phyloP scores from a whole-genome alignment of 1,140 invertebrate species.

The Drusus annulatus region DNA sequence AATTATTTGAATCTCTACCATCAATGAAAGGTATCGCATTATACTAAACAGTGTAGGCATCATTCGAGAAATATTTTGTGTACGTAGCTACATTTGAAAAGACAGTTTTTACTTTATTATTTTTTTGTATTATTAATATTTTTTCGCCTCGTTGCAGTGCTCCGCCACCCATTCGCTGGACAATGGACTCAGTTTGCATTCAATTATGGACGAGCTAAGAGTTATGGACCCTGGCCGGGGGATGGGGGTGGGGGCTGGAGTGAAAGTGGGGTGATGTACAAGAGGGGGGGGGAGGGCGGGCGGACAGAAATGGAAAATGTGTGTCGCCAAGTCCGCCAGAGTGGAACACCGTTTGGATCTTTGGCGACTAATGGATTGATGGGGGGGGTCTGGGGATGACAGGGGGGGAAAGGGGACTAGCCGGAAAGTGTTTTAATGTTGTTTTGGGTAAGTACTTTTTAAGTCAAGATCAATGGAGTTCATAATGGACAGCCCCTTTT shows the following conservation, averaged over 20 bases:
- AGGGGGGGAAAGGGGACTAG: conserved; percentile 6
- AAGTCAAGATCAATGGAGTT: not conserved
- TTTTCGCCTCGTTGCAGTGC: conserved; percentile 31
- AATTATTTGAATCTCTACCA: too few species aligned
- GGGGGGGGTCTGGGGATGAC: conserved; percentile 47
- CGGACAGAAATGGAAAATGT: conserved; percentile 59
- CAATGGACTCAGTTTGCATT: conserved; percentile 60
- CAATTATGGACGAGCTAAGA: conserved; percentile 60
- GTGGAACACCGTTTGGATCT: conserved; percentile 59
- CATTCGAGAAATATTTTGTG: too few species aligned
- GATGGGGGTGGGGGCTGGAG: conserved; percentile 6
- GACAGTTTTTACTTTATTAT: not conserved
- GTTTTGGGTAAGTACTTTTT: too few species aligned
- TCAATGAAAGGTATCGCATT: too few species aligned
- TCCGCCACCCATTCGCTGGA: conserved; percentile 50
- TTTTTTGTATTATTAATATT: too few species aligned
- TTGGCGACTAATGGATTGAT: conserved; percentile 60
- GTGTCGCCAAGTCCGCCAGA: conserved; percentile 59
- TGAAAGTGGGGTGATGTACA: not conserved
- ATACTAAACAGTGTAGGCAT: too few species aligned
- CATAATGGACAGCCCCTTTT: not conserved
- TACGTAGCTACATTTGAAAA: too few species aligned
- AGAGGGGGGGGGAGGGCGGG: conserved; percentile 17
- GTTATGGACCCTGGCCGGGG: conserved; percentile 49
- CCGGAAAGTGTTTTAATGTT: not conserved